phyloP scores from a whole-genome alignment of 2,797 vertebrate species.

The Centroberyx gerrardi region DNA sequence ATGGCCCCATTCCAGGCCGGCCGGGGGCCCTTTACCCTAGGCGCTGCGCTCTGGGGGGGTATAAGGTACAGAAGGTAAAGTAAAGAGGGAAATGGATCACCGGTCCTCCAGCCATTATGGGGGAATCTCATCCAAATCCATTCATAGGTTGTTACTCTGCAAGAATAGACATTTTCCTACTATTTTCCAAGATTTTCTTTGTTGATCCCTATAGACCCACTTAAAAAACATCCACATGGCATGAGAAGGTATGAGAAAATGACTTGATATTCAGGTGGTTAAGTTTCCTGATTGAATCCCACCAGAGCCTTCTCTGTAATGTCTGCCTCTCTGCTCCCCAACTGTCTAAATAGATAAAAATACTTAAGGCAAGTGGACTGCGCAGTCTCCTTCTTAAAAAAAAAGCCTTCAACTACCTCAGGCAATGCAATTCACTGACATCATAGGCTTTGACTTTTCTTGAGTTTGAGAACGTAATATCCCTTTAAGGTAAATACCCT shows the following conservation, averaged over 20 bases:
- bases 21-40: constrained; percentile 48
- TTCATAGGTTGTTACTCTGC: constrained; percentile 3
- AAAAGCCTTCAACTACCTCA: neutral
- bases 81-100: constrained; percentile 9
- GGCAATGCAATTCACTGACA: neutral
- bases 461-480: constrained; percentile 3
- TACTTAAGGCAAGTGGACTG: too few relatives aligned
- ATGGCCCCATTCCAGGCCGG: constrained; percentile 75
- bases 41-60: constrained; percentile 36
- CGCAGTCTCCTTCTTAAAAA: neutral
- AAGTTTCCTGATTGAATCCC: too few relatives aligned
- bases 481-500: constrained; percentile 16
- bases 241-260: too few relatives aligned
- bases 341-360: too few relatives aligned
- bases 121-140: constrained; percentile 6
- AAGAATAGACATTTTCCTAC: neutral
- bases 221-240: too few relatives aligned
- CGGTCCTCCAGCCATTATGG: constrained; percentile 5
- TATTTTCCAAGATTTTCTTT: too few relatives aligned
- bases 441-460: neutral
- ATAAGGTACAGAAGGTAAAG: constrained; percentile 24
- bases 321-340: too few relatives aligned
- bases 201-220: too few relatives aligned
- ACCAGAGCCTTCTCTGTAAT: too few relatives aligned
- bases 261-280: too few relatives aligned